Evolutionary conservation across 2,888 invertebrate species (phyloP).

Genomic region (Eilema caniola): DNA sequence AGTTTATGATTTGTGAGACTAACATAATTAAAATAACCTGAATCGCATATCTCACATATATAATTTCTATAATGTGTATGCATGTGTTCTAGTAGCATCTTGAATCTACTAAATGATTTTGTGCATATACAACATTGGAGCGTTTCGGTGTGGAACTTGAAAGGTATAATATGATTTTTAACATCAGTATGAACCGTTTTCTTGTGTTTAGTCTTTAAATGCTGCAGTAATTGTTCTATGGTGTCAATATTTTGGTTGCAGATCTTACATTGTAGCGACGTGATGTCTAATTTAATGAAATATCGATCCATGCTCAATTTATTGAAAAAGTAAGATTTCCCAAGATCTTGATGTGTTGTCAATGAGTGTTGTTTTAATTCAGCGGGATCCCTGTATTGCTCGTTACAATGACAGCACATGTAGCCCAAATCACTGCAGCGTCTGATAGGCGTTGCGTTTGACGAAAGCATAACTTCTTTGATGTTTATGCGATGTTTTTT

Average conservation of each 20-base stretch:
- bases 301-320: slow-evolving; percentile 10
- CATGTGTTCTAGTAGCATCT: slow-evolving; percentile 63
- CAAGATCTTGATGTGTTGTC: slow-evolving; percentile 50
- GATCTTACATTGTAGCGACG: slow-evolving; percentile 56
- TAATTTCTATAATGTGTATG: slow-evolving; percentile 57
- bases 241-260: slow-evolving; percentile 47
- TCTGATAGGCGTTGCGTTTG: slow-evolving; percentile 71
- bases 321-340: background rate
- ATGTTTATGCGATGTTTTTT: slow-evolving; percentile 53
- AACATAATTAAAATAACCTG: slow-evolving; percentile 51
- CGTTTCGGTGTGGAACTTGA: slow-evolving; percentile 50
- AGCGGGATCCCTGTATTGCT: slow-evolving; percentile 53
- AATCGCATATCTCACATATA: slow-evolving; percentile 47
- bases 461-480: slow-evolving; percentile 58
- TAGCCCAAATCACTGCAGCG: slow-evolving; percentile 60
- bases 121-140: slow-evolving; percentile 51
- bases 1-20: slow-evolving; percentile 52
- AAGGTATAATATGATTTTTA: slow-evolving; percentile 64
- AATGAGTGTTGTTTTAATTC: slow-evolving; percentile 67
- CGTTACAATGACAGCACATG: slow-evolving; percentile 63
- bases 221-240: slow-evolving; percentile 53
- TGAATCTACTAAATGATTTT: slow-evolving; percentile 55
- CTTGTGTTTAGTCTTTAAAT: slow-evolving; percentile 54
- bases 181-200: slow-evolving; percentile 52
- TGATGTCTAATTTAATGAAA: slow-evolving; percentile 63